Evolutionary conservation across 2,888 invertebrate species (phyloP), one percentile per base, ranked within the genome.

Genomic region (Zhengitettix transpicula): DNA sequence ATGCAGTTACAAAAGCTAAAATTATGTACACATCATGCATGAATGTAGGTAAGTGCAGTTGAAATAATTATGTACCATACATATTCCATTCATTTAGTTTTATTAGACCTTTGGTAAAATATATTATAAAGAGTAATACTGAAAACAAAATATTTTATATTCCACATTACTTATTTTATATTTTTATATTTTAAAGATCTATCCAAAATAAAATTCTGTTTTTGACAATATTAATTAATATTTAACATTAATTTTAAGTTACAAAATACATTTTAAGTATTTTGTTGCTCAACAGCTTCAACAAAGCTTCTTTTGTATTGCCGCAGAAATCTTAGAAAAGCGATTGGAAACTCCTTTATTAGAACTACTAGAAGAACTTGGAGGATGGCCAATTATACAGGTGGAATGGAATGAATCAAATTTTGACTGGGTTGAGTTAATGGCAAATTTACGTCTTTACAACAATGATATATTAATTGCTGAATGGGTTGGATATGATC

Each of bases 401-500:
- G 69, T 74, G 0, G 69, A 72, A 12, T 93, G 92, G 92, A 77
- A 81, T 58, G 70, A 75, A 9, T 71, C 72, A 1, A 72, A 77
- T 28, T 89, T 89, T 67, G 82, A 88, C 68, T 85, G 88, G 82
- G 75, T 87, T 53, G 81, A 79, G 68, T 73, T 87, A 62, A 81
- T 89, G 70, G 89, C 88, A 0, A 81, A 82, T 62, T 69, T 90
- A 15, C 77, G 89, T 59, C 76, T 88, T 42, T 89, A 84, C 69
- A 93, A 93, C 72, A 92, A 91, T 68, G 89, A 90, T 64, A 84
- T 92, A 61, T 75, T 94, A 1, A 81, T 94, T 65, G 85, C 90
- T 0, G 84, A 89, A 70, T 89, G 89, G 87, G 89, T 95, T 52
- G 92, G 91, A 12, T 89, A 94, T 0, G 95, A 97, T 71, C 91